Percentiles rank a stretch among this genome's conserved stretches.
These are phyloP conservation scores for Ammodramus savannarum DNA, from an alignment of 2,113 vertebrate genomes.

Conservation along the genomic window DNA sequence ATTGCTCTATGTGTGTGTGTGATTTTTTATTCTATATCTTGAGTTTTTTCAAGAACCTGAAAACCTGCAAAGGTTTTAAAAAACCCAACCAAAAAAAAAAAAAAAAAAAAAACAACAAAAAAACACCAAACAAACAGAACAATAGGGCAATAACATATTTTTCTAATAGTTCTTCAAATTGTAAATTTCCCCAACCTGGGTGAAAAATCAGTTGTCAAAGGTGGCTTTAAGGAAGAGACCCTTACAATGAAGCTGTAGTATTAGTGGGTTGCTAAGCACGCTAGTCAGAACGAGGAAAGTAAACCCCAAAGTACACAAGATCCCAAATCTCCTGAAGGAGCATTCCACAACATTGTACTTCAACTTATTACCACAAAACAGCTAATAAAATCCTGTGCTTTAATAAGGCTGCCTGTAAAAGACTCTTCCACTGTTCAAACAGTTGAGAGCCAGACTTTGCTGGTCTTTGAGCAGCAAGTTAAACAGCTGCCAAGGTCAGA, in stretches of 20 bases:
- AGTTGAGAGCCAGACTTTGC: conserved; percentile 37
- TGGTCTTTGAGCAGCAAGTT: conserved; percentile 37
- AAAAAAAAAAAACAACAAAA: no score
- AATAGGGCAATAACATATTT: conserved; percentile 44
- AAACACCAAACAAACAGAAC: not conserved
- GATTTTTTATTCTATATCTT: not conserved
- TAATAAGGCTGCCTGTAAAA: conserved; percentile 56
- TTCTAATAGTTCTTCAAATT: conserved; percentile 73
- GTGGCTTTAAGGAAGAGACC: conserved; percentile 76
- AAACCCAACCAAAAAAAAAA: no score
- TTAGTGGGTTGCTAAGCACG: conserved; percentile 76
- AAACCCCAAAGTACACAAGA: not conserved
- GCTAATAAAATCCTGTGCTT: conserved; percentile 73
- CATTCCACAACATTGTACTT: conserved; percentile 56
- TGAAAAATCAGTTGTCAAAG: conserved; percentile 79
- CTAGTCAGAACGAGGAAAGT: not conserved
- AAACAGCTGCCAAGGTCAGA: conserved; percentile 18
- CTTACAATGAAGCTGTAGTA: conserved; percentile 77
- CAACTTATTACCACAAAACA: conserved; percentile 63
- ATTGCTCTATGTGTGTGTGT: not conserved
- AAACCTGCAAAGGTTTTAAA: not conserved
- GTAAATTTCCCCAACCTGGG: conserved; percentile 53
- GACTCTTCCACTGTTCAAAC: conserved; percentile 49
- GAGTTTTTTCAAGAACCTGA: not conserved
- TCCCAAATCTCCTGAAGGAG: conserved; percentile 41